Percentiles rank a stretch among this genome's conserved stretches.
These are phyloP conservation scores for Congeria kusceri DNA, from an alignment of 2,888 invertebrate species.

Conservation along the genomic window DNA sequence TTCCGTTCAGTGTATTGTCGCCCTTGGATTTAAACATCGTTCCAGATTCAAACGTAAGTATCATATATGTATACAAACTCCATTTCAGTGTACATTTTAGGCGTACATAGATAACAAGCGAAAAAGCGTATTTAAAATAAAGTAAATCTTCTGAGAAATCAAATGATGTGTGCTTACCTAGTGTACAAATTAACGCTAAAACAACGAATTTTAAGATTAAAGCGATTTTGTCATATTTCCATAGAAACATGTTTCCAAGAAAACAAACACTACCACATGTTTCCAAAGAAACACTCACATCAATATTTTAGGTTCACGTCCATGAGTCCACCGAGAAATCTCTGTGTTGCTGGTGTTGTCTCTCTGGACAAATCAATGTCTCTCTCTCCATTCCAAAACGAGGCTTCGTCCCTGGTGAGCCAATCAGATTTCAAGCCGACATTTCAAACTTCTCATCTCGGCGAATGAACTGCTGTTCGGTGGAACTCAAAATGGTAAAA, in stretches of 20 bases:
- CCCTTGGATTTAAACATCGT: constrained; percentile 91
- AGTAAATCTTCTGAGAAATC: too few species aligned
- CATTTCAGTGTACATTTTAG: too few species aligned
- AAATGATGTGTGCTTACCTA: too few species aligned
- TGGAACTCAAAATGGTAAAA: constrained; percentile 92
- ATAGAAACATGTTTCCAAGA: too few species aligned
- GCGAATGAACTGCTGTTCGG: constrained; percentile 94
- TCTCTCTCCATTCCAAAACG: constrained; percentile 95
- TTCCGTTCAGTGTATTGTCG: constrained; percentile 93
- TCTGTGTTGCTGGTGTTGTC: constrained; percentile 86
- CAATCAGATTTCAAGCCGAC: constrained; percentile 93
- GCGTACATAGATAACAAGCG: not conserved
- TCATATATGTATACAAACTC: too few species aligned
- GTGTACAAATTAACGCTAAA: too few species aligned
- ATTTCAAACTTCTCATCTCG: constrained; percentile 94
- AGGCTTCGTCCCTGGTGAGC: constrained; percentile 97
- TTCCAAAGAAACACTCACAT: too few species aligned
- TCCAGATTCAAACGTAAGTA: constrained; percentile 78
- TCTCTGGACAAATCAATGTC: constrained; percentile 94
- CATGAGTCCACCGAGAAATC: constrained; percentile 89
- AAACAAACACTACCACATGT: too few species aligned
- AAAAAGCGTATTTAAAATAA: not conserved
- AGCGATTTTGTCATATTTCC: too few species aligned
- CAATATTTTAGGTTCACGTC: constrained; percentile 85
- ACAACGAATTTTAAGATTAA: too few species aligned